A percentile compares a stretch with the other conserved stretches of the same genome.
Evolutionary conservation across 2,113 vertebrate species (phyloP).

Genomic region (Ardeotis arabs): DNA sequence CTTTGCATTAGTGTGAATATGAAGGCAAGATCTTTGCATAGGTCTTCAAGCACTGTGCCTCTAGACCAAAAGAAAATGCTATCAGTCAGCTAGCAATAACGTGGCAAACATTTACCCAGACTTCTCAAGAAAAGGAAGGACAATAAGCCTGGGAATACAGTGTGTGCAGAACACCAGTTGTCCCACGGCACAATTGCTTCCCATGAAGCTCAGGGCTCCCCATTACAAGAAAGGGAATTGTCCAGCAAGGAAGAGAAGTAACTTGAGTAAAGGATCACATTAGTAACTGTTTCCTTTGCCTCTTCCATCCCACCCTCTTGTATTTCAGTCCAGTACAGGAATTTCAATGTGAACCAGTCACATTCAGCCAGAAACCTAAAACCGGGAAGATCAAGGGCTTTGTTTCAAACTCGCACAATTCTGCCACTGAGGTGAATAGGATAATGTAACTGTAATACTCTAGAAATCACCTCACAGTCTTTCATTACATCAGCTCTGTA

Average conservation of each 20-base stretch:
- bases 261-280: not conserved
- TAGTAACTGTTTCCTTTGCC: not conserved
- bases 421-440: not conserved
- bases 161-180: not conserved
- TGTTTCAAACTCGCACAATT: not conserved
- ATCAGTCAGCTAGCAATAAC: not conserved
- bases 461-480: not conserved
- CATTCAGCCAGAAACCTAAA: not conserved
- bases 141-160: not conserved
- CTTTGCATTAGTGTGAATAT: not conserved
- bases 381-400: not conserved
- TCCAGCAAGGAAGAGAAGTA: not conserved
- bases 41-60: not conserved
- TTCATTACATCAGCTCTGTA: not conserved
- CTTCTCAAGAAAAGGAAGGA: not conserved
- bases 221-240: not conserved
- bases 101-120: conserved; percentile 49
- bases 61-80: not conserved
- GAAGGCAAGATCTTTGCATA: not conserved
- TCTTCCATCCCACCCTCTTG: not conserved
- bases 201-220: not conserved
- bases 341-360: not conserved
- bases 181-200: not conserved
- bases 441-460: not conserved
- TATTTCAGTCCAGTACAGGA: not conserved